phyloP scores from a whole-genome alignment of 2,797 vertebrate species.

The Otolemur crassicaudatus region DNA sequence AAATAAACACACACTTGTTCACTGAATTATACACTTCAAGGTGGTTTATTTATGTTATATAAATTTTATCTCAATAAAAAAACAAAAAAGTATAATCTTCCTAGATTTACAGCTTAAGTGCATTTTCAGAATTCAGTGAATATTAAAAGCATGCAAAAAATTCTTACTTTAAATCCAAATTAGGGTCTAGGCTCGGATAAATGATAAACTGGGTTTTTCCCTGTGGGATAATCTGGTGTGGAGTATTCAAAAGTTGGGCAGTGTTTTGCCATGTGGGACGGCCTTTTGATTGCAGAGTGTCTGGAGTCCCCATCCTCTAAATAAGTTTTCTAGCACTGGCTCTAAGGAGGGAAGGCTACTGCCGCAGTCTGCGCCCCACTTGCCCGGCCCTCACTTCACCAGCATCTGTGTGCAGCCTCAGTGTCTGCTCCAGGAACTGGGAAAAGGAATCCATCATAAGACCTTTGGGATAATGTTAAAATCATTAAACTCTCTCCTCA shows the following conservation, averaged over 20 bases:
- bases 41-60: background rate
- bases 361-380: accelerated
- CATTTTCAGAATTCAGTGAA: slow-evolving; percentile 32
- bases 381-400: accelerated
- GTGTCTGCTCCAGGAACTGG: background rate
- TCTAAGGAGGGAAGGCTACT: background rate
- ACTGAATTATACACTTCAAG: background rate
- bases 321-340: background rate
- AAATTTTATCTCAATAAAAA: slow-evolving; percentile 17
- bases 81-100: background rate
- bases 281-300: background rate
- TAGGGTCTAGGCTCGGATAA: background rate
- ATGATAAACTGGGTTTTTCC: background rate
- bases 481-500: background rate
- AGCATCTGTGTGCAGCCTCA: accelerated
- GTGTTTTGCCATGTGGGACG: background rate
- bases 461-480: background rate
- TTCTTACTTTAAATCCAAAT: background rate
- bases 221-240: background rate
- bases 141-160: slow-evolving; percentile 27
- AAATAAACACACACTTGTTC: background rate
- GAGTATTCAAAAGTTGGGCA: background rate
- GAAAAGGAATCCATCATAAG: background rate
- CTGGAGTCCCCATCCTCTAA: background rate
- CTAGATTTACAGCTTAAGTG: background rate